These are phyloP conservation scores for Geodia barretti DNA, from an alignment of 37 sponge, comb jelly and placozoan species.

Conservation along the genomic window DNA sequence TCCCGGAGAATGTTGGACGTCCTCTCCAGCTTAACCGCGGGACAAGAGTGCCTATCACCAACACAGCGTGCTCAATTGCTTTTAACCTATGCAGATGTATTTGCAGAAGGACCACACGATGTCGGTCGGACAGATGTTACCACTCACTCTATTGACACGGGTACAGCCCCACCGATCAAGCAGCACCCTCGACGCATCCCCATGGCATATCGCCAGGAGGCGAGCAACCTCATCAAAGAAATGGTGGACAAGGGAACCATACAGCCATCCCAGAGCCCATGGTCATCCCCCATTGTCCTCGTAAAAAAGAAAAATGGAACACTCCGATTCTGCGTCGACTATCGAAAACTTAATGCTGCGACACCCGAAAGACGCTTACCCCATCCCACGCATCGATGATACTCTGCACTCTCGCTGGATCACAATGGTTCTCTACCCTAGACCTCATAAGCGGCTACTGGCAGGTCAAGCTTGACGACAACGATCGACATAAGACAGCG, in stretches of 20 bases:
- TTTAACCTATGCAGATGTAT: too few species aligned
- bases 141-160: slow-evolving; percentile 24
- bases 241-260: slow-evolving; percentile 8
- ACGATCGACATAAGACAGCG: slow-evolving; percentile 5
- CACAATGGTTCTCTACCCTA: slow-evolving; percentile 46
- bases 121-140: slow-evolving; percentile 10
- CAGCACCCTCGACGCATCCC: slow-evolving; percentile 40
- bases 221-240: neutral
- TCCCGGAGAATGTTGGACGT: too few species aligned
- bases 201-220: slow-evolving; percentile 3
- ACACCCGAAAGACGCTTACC: slow-evolving; percentile 50
- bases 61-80: too few species aligned
- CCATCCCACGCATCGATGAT: slow-evolving; percentile 56
- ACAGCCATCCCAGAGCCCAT: slow-evolving; percentile 25
- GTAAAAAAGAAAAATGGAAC: slow-evolving; percentile 52
- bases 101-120: slow-evolving; percentile 16
- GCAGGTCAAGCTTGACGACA: slow-evolving; percentile 3
- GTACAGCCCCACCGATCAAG: slow-evolving; percentile 19
- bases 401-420: too few species aligned
- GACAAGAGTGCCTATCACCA: too few species aligned
- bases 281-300: slow-evolving; percentile 55
- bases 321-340: slow-evolving; percentile 59
- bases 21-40: too few species aligned
- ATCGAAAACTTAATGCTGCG: slow-evolving; percentile 36
- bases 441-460: slow-evolving; percentile 33